A percentile compares a stretch with the other conserved stretches of the same genome.
Conservation (phyloP, 2,888 invertebrate species). For the Drosophila koepferae region DNA sequence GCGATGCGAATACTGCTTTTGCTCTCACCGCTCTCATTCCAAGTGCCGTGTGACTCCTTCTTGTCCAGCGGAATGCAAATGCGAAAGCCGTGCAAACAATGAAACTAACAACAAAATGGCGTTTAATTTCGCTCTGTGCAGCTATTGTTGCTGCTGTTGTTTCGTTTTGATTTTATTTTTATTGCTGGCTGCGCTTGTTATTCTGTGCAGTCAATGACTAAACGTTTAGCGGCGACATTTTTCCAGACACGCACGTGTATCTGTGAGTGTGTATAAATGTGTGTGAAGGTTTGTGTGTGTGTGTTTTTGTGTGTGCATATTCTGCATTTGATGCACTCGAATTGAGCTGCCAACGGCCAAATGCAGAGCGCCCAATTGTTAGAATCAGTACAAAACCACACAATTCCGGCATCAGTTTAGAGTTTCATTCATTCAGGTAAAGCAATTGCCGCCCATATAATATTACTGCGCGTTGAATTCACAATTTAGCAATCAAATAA, state of each 20-base stretch:
- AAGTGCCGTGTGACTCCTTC: constrained; percentile 30
- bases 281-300: neutral
- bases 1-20: constrained; percentile 20
- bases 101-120: constrained; percentile 45
- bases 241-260: neutral
- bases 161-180: constrained; percentile 20
- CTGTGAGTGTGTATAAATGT: neutral
- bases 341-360: constrained; percentile 38
- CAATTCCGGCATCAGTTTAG: constrained; percentile 17
- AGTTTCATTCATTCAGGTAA: constrained; percentile 34
- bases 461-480: constrained; percentile 19
- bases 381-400: constrained; percentile 23
- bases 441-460: neutral
- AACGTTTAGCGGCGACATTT: constrained; percentile 33
- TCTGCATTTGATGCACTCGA: constrained; percentile 25
- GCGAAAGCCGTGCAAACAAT: constrained; percentile 44
- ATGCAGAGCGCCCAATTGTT: constrained; percentile 31
- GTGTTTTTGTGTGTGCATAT: neutral
- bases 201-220: constrained; percentile 30
- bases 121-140: constrained; percentile 37
- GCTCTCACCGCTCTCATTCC: constrained; percentile 24
- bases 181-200: constrained; percentile 18
- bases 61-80: constrained; percentile 44
- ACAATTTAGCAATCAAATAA: constrained; percentile 15
- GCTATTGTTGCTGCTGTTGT: constrained; percentile 14